phyloP scores from a whole-genome alignment of 2,888 invertebrate genomes.

The Subacronicta megacephala region DNA sequence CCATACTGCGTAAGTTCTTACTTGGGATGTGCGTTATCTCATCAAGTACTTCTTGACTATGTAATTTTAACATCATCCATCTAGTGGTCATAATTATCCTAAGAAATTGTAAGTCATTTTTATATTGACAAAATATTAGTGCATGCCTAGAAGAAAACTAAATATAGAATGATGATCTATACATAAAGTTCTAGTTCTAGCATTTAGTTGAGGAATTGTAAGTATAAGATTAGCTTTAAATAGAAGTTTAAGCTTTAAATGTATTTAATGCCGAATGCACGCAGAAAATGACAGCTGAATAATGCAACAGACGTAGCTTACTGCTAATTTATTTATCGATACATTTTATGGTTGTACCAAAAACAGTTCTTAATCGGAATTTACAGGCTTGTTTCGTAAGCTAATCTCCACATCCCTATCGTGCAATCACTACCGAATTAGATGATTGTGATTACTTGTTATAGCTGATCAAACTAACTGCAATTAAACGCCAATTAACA shows the following conservation, averaged over 20 bases:
- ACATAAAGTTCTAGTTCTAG: slow-evolving; percentile 29
- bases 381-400: slow-evolving; percentile 24
- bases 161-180: slow-evolving; percentile 19
- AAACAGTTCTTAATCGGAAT: slow-evolving; percentile 9
- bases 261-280: slow-evolving; percentile 13
- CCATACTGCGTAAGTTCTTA: too few species aligned
- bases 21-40: too few species aligned
- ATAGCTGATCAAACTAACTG: slow-evolving; percentile 52
- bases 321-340: slow-evolving; percentile 35
- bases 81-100: slow-evolving; percentile 8
- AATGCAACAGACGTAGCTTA: slow-evolving; percentile 29
- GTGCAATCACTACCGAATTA: slow-evolving; percentile 28
- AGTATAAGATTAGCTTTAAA: neutral
- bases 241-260: neutral
- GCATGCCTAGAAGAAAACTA: slow-evolving; percentile 6
- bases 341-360: slow-evolving; percentile 29
- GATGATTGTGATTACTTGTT: slow-evolving; percentile 28
- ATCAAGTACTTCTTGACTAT: too few species aligned
- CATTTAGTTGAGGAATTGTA: slow-evolving; percentile 13
- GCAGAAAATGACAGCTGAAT: slow-evolving; percentile 24
- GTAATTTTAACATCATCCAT: too few species aligned
- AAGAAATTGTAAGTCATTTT: slow-evolving; percentile 9
- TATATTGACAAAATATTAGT: slow-evolving; percentile 13
- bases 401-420: slow-evolving; percentile 20
- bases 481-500: slow-evolving; percentile 67